These are phyloP conservation scores for Aethes cnicana DNA, from an alignment of 2,888 invertebrate species.

Conservation along the genomic window DNA sequence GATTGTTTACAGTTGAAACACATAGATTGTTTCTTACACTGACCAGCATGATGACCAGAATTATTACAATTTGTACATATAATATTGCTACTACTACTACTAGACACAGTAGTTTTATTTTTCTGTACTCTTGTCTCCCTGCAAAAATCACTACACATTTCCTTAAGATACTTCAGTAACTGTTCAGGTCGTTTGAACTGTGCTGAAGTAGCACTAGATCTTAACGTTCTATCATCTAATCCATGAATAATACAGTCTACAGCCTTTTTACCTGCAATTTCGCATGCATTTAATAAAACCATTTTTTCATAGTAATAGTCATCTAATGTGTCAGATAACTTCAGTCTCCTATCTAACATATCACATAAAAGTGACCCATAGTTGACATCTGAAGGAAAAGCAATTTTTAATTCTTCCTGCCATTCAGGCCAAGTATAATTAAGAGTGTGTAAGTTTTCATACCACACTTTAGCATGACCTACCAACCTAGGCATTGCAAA, in stretches of 20 bases:
- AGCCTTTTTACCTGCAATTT: not conserved
- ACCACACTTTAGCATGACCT: not conserved
- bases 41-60: not conserved
- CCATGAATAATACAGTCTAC: not conserved
- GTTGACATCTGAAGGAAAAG: not conserved
- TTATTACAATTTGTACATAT: not conserved
- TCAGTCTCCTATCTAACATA: not conserved
- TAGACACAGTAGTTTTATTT: no score
- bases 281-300: not conserved
- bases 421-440: not conserved
- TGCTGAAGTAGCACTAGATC: not conserved
- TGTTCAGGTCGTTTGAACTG: not conserved
- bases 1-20: conserved; percentile 21
- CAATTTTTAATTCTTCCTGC: not conserved
- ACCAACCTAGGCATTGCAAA: not conserved
- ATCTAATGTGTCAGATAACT: not conserved
- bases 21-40: not conserved
- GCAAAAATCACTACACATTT: not conserved
- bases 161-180: not conserved
- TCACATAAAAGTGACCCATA: not conserved
- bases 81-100: not conserved
- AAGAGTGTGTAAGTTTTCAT: not conserved
- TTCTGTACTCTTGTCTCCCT: no score
- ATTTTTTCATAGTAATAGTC: not conserved
- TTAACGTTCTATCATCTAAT: not conserved